A percentile compares a stretch with the other conserved stretches of the same genome.
Conservation (phyloP, 92 coral and sea anemone species). For the Parazoanthus swiftii region DNA sequence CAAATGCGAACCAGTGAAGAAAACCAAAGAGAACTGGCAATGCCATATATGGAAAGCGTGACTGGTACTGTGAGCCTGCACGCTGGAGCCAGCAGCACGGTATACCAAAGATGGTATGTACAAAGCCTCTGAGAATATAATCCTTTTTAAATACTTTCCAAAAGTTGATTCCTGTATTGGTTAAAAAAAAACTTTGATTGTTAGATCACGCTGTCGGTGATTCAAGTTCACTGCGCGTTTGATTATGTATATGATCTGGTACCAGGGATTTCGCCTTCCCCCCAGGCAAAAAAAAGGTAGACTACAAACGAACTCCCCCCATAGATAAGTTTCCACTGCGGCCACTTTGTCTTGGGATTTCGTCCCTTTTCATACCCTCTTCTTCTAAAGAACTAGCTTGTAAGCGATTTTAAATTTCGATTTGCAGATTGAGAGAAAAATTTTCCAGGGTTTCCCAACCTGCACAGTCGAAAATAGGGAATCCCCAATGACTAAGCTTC, state of each 20-base stretch:
- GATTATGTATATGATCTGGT: not conserved
- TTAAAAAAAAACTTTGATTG: not conserved
- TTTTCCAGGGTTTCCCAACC: too few species aligned
- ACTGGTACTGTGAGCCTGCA: not conserved
- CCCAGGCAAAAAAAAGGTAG: not conserved
- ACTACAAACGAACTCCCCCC: not conserved
- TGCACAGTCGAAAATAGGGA: too few species aligned
- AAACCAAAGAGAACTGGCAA: slow-evolving; percentile 21
- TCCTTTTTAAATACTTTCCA: slow-evolving; percentile 25
- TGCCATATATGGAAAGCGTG: not conserved
- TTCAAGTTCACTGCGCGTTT: not conserved
- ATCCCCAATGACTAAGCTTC: too few species aligned
- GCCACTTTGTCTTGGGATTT: not conserved
- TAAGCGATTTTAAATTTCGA: too few species aligned
- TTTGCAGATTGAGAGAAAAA: too few species aligned
- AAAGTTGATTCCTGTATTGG: slow-evolving; percentile 1
- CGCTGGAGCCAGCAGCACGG: slow-evolving; percentile 37
- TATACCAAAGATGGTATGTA: slow-evolving; percentile 16
- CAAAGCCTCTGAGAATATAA: slow-evolving; percentile 25
- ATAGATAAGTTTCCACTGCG: not conserved
- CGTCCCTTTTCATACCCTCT: not conserved
- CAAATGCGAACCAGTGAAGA: slow-evolving; percentile 54
- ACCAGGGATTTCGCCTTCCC: not conserved
- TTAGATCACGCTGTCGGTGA: not conserved
- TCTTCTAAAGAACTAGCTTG: too few species aligned